phyloP scores from a whole-genome alignment of 1,140 invertebrate species.

The Orchesella cincta region DNA sequence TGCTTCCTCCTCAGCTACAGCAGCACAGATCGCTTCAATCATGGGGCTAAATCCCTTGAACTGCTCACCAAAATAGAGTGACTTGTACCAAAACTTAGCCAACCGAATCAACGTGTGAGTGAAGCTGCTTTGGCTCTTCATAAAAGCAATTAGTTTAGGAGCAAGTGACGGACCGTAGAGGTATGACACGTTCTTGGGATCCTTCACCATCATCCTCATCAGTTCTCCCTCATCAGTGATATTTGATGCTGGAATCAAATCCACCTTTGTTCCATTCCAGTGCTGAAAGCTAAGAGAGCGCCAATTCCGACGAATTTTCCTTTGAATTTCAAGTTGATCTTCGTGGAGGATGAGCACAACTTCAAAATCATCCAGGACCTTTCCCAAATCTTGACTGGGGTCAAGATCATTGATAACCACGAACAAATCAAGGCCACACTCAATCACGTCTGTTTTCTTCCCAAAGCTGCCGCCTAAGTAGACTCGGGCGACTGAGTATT shows the following conservation, averaged over 20 bases:
- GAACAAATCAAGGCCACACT: no score
- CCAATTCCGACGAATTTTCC: no score
- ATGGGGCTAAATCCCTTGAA: background rate
- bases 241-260: background rate
- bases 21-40: background rate
- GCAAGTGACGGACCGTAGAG: background rate
- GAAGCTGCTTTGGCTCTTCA: background rate
- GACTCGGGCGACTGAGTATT: no score
- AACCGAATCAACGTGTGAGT: background rate
- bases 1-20: background rate
- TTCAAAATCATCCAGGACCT: no score
- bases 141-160: background rate
- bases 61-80: conserved; percentile 9
- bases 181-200: background rate
- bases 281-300: no score
- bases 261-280: background rate
- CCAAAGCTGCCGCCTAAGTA: no score
- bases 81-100: background rate
- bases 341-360: no score
- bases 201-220: background rate
- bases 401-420: no score
- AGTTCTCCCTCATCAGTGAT: background rate
- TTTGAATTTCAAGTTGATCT: no score
- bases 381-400: no score
- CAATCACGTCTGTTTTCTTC: no score